Conservation (phyloP, 2,113 vertebrate genomes). For the Chamaetylas fuelleborni region DNA sequence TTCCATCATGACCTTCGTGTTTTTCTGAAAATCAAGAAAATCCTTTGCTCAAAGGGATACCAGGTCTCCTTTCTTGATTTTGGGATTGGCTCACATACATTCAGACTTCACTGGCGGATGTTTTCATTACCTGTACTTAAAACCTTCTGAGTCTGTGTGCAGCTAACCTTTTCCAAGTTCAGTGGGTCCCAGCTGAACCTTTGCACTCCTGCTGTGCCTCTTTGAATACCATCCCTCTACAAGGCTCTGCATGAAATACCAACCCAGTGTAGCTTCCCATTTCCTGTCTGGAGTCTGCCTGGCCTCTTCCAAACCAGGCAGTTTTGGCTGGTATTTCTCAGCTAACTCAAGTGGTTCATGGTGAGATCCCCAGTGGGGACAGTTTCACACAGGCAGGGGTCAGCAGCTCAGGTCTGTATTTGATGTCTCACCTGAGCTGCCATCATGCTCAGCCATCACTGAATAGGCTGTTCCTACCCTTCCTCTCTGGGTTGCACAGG, state of each 20-base stretch:
- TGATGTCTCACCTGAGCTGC: neutral
- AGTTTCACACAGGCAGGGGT: neutral
- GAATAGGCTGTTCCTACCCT: neutral
- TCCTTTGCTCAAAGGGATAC: neutral
- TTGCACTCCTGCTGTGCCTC: neutral
- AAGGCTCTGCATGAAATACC: neutral
- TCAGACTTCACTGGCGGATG: neutral
- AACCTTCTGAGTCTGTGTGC: neutral
- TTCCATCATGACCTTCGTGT: neutral
- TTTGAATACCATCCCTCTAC: neutral
- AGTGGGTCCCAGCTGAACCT: neutral
- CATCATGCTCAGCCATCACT: neutral
- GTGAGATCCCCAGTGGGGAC: neutral
- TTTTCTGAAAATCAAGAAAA: neutral
- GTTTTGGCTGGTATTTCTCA: neutral
- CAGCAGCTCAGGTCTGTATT: accelerated
- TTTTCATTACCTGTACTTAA: neutral
- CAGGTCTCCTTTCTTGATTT: neutral
- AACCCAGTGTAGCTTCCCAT: neutral
- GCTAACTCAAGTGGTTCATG: neutral
- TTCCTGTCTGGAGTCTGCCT: neutral
- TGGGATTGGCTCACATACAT: neutral
- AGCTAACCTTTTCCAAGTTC: neutral
- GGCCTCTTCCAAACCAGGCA: neutral
- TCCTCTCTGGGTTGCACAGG: neutral